Percentiles rank a stretch among this genome's conserved stretches.
Evolutionary conservation across 2,888 invertebrate species (phyloP).

Genomic region (Orthonychiurus folsomi): DNA sequence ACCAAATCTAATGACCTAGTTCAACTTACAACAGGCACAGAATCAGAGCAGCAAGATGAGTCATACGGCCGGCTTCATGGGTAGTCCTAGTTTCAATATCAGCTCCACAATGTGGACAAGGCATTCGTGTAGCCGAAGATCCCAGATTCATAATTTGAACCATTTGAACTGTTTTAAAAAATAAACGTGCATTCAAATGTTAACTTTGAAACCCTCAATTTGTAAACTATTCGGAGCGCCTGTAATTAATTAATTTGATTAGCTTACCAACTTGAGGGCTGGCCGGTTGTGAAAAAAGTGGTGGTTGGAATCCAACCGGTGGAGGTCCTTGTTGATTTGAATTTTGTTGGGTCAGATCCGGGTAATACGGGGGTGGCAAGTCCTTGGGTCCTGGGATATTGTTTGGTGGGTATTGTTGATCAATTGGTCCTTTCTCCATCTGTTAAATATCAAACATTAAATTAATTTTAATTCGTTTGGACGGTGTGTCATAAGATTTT

Average conservation of each 20-base stretch:
- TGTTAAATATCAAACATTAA: background rate
- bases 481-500: too few species aligned
- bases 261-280: background rate
- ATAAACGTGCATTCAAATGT: background rate
- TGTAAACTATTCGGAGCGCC: too few species aligned
- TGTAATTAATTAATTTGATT: background rate
- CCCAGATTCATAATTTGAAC: background rate
- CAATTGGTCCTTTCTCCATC: background rate
- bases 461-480: too few species aligned
- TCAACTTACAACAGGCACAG: slow-evolving; percentile 10
- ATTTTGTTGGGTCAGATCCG: background rate
- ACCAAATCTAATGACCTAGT: too few species aligned
- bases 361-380: background rate
- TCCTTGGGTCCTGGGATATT: too few species aligned
- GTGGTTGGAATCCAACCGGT: background rate
- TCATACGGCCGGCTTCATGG: slow-evolving; percentile 9
- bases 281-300: background rate
- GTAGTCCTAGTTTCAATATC: slow-evolving; percentile 12
- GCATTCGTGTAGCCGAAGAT: slow-evolving; percentile 6
- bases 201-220: background rate
- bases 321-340: background rate
- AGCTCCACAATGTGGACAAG: slow-evolving; percentile 17
- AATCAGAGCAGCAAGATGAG: slow-evolving; percentile 14
- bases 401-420: background rate
- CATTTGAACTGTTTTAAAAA: background rate